A percentile compares a stretch with the other conserved stretches of the same genome.
Evolutionary conservation across 2,797 vertebrate genomes (phyloP).

Genomic region (Mycteria americana): DNA sequence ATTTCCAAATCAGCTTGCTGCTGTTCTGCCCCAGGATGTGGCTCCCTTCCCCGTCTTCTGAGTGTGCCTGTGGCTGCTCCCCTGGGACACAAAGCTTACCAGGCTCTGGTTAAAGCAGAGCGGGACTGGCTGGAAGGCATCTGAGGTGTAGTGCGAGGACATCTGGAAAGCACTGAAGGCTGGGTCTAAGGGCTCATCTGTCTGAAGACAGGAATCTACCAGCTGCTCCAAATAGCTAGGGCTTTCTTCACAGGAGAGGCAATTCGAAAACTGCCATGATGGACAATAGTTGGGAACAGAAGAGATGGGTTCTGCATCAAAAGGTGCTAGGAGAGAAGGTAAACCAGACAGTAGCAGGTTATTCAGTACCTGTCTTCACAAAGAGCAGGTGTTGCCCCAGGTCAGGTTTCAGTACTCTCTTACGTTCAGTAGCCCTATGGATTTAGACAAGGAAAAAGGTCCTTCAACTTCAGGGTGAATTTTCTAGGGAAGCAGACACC

Average conservation of each 20-base stretch:
- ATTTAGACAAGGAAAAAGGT: not conserved
- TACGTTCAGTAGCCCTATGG: not conserved
- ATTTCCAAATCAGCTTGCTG: not conserved
- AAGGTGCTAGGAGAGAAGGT: constrained; percentile 70
- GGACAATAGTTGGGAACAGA: constrained; percentile 71
- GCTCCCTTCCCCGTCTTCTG: not conserved
- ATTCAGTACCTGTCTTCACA: not conserved
- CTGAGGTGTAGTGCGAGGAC: constrained; percentile 71
- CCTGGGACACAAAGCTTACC: constrained; percentile 72
- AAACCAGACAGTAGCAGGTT: not conserved
- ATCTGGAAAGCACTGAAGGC: constrained; percentile 57
- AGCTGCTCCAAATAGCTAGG: constrained; percentile 79
- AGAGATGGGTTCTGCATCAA: constrained; percentile 68
- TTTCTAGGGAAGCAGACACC: not conserved
- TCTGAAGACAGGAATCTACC: constrained; percentile 77
- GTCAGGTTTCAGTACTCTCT: not conserved
- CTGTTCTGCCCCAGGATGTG: not conserved
- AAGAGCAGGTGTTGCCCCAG: not conserved
- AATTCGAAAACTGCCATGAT: constrained; percentile 70
- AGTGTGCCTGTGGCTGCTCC: not conserved
- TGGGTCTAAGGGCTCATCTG: constrained; percentile 55
- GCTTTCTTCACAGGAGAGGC: constrained; percentile 72
- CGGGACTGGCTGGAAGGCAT: constrained; percentile 74
- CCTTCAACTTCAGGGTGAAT: not conserved
- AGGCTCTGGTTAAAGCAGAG: constrained; percentile 80